Conservation (phyloP, 2,113 vertebrate species). For the Cyanoderma ruficeps region DNA sequence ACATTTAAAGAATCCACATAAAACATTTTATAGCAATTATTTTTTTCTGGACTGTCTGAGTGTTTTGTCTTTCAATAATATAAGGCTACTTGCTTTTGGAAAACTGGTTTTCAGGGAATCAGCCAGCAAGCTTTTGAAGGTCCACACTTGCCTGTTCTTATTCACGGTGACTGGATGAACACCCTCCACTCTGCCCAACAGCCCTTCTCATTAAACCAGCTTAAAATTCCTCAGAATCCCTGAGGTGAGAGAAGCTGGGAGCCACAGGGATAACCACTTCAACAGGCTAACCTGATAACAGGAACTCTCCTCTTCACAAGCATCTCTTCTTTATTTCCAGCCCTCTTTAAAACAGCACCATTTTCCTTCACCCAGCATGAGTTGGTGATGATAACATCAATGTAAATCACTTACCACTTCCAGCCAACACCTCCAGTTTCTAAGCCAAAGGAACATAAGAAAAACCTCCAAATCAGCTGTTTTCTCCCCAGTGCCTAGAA, state of each 20-base stretch:
- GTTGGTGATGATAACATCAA: neutral
- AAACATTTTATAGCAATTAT: neutral
- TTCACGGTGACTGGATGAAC: neutral
- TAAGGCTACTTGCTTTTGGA: neutral
- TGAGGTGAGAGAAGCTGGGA: neutral
- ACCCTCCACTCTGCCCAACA: neutral
- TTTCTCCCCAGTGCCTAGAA: rapidly evolving
- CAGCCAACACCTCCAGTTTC: neutral
- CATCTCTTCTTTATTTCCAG: neutral
- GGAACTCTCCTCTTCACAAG: neutral
- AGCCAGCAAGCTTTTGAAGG: neutral
- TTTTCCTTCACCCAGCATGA: neutral
- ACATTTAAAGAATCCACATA: neutral
- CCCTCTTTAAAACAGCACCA: neutral
- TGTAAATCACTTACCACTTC: neutral
- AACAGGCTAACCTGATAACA: neutral
- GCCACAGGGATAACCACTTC: neutral
- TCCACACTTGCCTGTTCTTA: neutral
- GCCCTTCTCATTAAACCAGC: neutral
- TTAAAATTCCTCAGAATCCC: neutral
- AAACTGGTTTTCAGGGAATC: neutral
- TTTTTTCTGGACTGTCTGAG: neutral
- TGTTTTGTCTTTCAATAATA: neutral
- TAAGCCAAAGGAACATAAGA: neutral
- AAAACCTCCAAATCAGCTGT: neutral